Base-by-base conservation (phyloP, 2,797 vertebrate species). In the Muscicapa comitata region DNA sequence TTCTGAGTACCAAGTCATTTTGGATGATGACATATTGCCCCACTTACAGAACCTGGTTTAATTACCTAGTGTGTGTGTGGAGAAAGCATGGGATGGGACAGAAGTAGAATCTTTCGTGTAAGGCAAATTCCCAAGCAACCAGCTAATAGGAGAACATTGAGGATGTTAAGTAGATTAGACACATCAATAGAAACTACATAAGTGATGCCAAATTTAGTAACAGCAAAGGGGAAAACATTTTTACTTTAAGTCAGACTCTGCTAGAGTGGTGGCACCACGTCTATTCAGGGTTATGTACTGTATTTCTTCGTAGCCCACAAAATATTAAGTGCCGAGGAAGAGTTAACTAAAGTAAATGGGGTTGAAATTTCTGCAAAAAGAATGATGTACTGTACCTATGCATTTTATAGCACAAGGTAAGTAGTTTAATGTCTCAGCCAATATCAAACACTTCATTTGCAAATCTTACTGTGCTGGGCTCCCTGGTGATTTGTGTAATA, bases 391-490 rank as follows among this genome's bases (percentile, higher is more conserved):
- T 91, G 84, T 92, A 96, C 91, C 93, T 93, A 88, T 94, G 95
- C 94, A 97, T 98, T 97, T 98, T 98, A 98, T 97, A 97, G 97
- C 96, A 93, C 81, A 73, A 95, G 96, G 94, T 97, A 98, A 97
- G 97, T 95, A 95, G 96, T 97, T 98, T 98, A 97, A 98, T 97
- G 97, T 97, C 97, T 97, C 96, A 93, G 97, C 97, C 97, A 96
- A 96, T 98, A 98, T 98, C 96, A 97, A 97, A 98, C 97, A 97
- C 97, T 97, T 97, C 96, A 97, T 98, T 98, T 98, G 98, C 97
- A 98, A 97, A 98, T 98, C 97, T 97, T 97, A 94, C 96, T 94
- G 95, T 96, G 96, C 95, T 95, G 65, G 79, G 95, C 79, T 98
- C 98, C 98, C 98, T 35, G n/a, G 97, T 96, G 95, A 90, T 96